Conservation (phyloP, 2,113 vertebrate species). For the Gasterosteus nipponicus region DNA sequence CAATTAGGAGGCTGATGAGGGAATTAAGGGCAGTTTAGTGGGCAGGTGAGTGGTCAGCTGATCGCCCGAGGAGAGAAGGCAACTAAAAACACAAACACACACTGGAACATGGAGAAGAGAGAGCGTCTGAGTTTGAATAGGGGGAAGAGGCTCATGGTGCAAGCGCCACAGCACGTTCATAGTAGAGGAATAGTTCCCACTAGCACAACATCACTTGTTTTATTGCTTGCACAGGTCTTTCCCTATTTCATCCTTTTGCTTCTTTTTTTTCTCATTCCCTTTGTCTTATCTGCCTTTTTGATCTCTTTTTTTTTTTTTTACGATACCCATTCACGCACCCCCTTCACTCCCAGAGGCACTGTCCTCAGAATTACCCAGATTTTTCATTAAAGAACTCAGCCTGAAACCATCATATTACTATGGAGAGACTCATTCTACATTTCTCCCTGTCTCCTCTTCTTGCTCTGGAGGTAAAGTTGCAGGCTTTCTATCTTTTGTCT, state of each 20-base stretch:
- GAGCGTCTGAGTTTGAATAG: neutral
- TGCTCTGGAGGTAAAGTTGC: slow-evolving; percentile 27
- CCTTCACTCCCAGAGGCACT: slow-evolving; percentile 57
- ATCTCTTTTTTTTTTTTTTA: slow-evolving; percentile 41
- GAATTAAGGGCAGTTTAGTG: slow-evolving; percentile 42
- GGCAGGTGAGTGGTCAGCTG: slow-evolving; percentile 41
- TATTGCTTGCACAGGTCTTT: slow-evolving; percentile 32
- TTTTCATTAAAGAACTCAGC: slow-evolving; percentile 71
- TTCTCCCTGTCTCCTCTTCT: slow-evolving; percentile 30
- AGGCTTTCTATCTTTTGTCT: slow-evolving; percentile 39
- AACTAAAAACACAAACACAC: slow-evolving; percentile 6
- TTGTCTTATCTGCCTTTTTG: slow-evolving; percentile 25
- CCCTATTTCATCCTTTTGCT: slow-evolving; percentile 39
- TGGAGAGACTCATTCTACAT: slow-evolving; percentile 29
- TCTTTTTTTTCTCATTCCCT: slow-evolving; percentile 24
- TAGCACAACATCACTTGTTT: slow-evolving; percentile 26
- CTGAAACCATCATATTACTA: slow-evolving; percentile 69
- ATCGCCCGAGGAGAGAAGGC: slow-evolving; percentile 27
- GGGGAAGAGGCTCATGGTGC: neutral
- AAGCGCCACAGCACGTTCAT: neutral
- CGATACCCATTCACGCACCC: slow-evolving; percentile 25
- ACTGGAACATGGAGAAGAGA: neutral
- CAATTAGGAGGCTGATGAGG: slow-evolving; percentile 57
- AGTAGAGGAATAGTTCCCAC: slow-evolving; percentile 28
- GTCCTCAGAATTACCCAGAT: slow-evolving; percentile 72